Evolutionary conservation across 1,140 invertebrate genomes (phyloP).

Genomic region (Drosophila tristis): DNA sequence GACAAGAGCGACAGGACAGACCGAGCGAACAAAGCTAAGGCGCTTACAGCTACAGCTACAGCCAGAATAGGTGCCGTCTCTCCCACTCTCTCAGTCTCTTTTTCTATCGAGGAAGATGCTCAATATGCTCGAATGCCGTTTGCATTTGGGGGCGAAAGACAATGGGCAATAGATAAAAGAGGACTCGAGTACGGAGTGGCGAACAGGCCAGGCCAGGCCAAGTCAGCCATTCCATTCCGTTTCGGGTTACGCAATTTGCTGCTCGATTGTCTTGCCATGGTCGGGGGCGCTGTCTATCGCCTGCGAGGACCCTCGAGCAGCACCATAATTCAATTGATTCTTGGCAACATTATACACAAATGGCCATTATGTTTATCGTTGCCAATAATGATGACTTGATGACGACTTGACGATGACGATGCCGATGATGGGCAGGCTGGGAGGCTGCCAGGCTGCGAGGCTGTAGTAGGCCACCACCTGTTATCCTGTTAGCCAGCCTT

Average conservation of each 20-base stretch:
- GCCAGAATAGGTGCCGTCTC: not conserved
- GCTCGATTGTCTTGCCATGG: constrained; percentile 70
- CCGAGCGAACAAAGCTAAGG: constrained; percentile 37
- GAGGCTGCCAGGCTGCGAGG: no score
- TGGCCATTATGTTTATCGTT: constrained; percentile 67
- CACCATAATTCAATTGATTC: constrained; percentile 78
- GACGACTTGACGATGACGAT: not conserved
- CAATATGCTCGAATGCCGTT: constrained; percentile 41
- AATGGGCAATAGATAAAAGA: constrained; percentile 28
- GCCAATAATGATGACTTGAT: constrained; percentile 51
- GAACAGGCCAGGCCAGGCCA: constrained; percentile 7
- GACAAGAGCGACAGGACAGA: constrained; percentile 7
- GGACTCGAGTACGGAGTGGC: constrained; percentile 7
- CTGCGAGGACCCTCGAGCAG: constrained; percentile 38
- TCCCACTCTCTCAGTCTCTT: no score
- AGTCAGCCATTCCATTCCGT: constrained; percentile 67
- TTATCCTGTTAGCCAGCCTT: constrained; percentile 69
- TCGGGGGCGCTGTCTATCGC: constrained; percentile 21
- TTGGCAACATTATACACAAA: constrained; percentile 66
- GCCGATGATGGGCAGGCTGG: not conserved
- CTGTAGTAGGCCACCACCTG: constrained; percentile 27
- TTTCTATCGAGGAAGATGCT: constrained; percentile 22
- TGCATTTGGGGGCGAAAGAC: constrained; percentile 38
- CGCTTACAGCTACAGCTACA: constrained; percentile 24
- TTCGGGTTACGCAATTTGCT: constrained; percentile 78